phyloP scores from a whole-genome alignment of 1,140 invertebrate species.

The Notospermus geniculatus region DNA sequence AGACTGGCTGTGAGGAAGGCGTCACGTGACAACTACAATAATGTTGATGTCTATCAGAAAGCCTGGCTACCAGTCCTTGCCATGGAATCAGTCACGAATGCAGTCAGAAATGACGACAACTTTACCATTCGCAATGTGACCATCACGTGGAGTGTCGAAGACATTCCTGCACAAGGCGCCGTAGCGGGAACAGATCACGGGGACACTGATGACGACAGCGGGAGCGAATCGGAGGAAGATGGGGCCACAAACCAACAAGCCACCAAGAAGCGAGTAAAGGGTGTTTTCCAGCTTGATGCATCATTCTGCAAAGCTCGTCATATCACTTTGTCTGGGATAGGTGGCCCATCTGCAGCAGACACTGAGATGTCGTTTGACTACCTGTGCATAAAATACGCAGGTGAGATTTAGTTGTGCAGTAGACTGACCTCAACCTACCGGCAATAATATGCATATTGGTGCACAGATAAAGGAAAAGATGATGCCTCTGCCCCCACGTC shows the following conservation, averaged over 20 bases:
- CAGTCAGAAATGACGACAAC: constrained; percentile 29
- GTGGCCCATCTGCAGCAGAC: no score
- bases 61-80: constrained; percentile 39
- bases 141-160: constrained; percentile 34
- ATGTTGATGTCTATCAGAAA: constrained; percentile 34
- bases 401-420: background rate
- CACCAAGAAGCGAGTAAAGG: constrained; percentile 9
- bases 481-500: no score
- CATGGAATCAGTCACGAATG: constrained; percentile 36
- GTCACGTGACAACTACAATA: constrained; percentile 22
- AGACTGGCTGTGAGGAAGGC: constrained; percentile 11
- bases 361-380: background rate
- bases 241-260: no score
- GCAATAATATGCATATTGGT: no score
- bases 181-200: background rate
- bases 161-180: background rate
- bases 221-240: no score
- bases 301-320: constrained; percentile 34
- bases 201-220: background rate
- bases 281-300: constrained; percentile 32
- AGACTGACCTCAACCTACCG: no score
- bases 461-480: no score
- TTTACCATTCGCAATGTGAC: constrained; percentile 36
- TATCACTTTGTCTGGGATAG: constrained; percentile 35
- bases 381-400: background rate